Evolutionary conservation across 2,888 invertebrate species (phyloP), one percentile per base, ranked within the genome.

Genomic region (Cerastoderma edule): DNA sequence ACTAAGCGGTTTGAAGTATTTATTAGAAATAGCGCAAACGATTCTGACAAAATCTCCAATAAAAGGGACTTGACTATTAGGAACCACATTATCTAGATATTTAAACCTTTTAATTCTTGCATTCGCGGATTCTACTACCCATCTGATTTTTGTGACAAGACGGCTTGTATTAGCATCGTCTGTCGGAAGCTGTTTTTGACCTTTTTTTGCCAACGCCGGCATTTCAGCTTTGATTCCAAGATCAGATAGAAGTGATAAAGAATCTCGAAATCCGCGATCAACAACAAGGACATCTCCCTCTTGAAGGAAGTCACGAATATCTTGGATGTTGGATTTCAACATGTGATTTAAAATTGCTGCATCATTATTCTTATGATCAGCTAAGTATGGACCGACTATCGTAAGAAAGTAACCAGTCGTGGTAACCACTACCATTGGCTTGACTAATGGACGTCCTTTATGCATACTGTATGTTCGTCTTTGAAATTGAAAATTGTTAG

Each of bases 221-320:
- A 78, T 78, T 30, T 68, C 66, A 0, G 78, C 67, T 33, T 66
- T 16, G 13, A 80, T 80, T 0, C 76, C 83, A 6, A 78, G 64
- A 24, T 80, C 83, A 8, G 56, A 60, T 24, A 78, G 60, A 8
- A 72, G 46, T 16, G 28, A 3, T 44, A 78, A 8, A 0, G 83
- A 67, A 53, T 80, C 80, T 24, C 83, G 16, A 33, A 83, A 83
- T 13, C 78, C 75, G 57, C 83, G 24, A 39, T 80, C 75, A 0
- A 76, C 75, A 4, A 79, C 65, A 75, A 79, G 67, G 2, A 80
- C 24, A 28, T 79, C 83, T 24, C 56, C 53, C 46, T 67, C 64
- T 19, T 73, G 22, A 3, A 83, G 33, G 54, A 57, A 78, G 1
- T 24, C 13, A 32, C 74, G 69, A 8, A 79, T 71, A 28, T 78